Conservation (phyloP, 2,797 vertebrate species). For the Merluccius polli region DNA sequence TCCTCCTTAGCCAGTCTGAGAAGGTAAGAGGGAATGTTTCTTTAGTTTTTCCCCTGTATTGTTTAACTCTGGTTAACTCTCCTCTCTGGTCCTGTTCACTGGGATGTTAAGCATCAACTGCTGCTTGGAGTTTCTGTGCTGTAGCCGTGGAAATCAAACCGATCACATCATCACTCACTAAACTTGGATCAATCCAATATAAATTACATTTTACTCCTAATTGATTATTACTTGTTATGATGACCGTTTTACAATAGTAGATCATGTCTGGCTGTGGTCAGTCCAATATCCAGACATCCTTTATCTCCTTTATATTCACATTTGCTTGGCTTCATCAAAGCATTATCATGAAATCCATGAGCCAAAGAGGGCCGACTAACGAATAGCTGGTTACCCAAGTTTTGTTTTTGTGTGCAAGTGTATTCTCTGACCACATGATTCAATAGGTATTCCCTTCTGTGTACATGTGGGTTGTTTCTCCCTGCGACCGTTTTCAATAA, state of each 20-base stretch:
- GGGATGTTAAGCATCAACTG: background rate
- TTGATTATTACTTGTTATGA: background rate
- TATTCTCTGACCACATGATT: background rate
- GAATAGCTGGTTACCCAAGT: too few species aligned
- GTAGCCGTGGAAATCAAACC: too few species aligned
- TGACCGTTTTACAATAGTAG: background rate
- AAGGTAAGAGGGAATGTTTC: conserved; percentile 78
- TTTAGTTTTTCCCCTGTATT: background rate
- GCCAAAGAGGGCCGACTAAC: background rate
- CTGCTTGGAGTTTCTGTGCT: too few species aligned
- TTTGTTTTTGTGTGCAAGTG: too few species aligned
- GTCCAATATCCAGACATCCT: too few species aligned
- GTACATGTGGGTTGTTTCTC: background rate
- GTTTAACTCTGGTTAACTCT: too few species aligned
- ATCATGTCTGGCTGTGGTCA: background rate
- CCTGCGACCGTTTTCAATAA: background rate
- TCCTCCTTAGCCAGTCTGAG: conserved; percentile 96
- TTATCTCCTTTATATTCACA: conserved; percentile 1
- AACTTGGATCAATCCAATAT: too few species aligned
- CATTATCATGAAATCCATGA: background rate
- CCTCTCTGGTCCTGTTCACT: background rate
- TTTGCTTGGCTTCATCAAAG: background rate
- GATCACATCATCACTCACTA: too few species aligned
- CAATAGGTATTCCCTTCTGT: background rate
- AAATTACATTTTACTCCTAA: background rate